Base-by-base conservation (phyloP, 2,797 vertebrate species). In the Poecilia wingei region DNA sequence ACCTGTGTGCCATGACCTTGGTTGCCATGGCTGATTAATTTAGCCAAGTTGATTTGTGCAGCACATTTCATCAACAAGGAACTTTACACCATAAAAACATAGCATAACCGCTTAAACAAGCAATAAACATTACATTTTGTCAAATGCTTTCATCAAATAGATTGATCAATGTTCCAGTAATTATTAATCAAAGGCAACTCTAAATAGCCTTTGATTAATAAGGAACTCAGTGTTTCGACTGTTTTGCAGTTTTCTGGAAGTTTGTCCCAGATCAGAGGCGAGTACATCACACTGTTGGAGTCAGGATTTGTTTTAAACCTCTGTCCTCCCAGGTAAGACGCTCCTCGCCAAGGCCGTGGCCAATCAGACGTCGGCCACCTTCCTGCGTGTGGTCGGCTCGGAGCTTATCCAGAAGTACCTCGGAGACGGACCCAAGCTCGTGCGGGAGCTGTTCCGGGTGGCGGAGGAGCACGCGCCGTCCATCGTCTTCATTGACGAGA, bases 401-500 rank as follows among this genome's bases (percentile, higher is more conserved):
- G 98, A 99, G 88, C 96, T 99, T 0, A 99, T 99, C 79, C 98
- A 99, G 96, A 99, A 99, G 84, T 99, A 99, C 93, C 88, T 99
- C 10, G 98, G 98, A 0, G 98, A 99, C 0, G 98, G 98, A 3
- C 98, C 98, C 3, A 99, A 99, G 87, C 97, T 99, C 0, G 98
- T 99, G 14, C 95, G 98, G 0, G 98, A 99, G 75, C 93, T 99
- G 59, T 99, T 99, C 90, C 94, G 97, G 28, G 98, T 99, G 76
- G 98, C 98, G 0, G 98, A 99, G 83, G 98, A 99, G 72, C 97
- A 99, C 0, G 97, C 98, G 0, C 98, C 98, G 0, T 99, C 98
- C 10, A 99, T 99, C 1, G 98, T 99, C 89, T 99, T 99, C 91
- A 99, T 99, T 0, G 98, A 99, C 6, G 98, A 99, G 89, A 99